A percentile compares a stretch with the other conserved stretches of the same genome.
Evolutionary conservation across 2,888 invertebrate genomes (phyloP).

Genomic region (Phlogophora meticulosa): DNA sequence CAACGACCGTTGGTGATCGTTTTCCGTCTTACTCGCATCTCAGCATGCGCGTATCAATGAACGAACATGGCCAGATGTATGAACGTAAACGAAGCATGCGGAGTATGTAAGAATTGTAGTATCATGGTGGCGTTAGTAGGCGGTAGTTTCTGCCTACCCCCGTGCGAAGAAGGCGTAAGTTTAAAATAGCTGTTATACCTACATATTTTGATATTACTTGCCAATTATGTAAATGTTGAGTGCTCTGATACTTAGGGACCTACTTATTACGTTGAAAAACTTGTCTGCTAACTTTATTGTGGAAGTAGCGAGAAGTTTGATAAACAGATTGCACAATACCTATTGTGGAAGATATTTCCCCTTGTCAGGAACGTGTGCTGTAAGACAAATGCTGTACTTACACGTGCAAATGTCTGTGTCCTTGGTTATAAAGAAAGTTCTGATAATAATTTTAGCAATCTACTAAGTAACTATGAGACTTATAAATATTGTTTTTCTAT

Average conservation of each 20-base stretch:
- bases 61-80: too few relatives aligned
- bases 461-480: neutral
- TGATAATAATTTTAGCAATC: neutral
- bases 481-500: too few relatives aligned
- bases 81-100: too few relatives aligned
- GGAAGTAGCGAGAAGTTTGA: constrained; percentile 35
- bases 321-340: constrained; percentile 53
- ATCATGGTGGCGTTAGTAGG: too few relatives aligned
- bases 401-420: constrained; percentile 4
- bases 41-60: too few relatives aligned
- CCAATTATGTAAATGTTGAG: constrained; percentile 13
- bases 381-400: constrained; percentile 22
- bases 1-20: too few relatives aligned
- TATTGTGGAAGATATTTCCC: constrained; percentile 46
- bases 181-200: neutral
- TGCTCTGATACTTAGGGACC: constrained; percentile 33
- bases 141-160: too few relatives aligned
- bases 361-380: constrained; percentile 44
- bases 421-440: constrained; percentile 1
- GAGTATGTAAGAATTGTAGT: too few relatives aligned
- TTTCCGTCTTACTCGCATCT: too few relatives aligned
- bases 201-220: neutral
- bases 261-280: constrained; percentile 42
- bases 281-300: constrained; percentile 51
- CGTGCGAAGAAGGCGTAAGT: too few relatives aligned